A percentile compares a stretch with the other conserved stretches of the same genome.
phyloP scores from a whole-genome alignment of 2,888 invertebrate genomes.

The Drosophila bunnanda region DNA sequence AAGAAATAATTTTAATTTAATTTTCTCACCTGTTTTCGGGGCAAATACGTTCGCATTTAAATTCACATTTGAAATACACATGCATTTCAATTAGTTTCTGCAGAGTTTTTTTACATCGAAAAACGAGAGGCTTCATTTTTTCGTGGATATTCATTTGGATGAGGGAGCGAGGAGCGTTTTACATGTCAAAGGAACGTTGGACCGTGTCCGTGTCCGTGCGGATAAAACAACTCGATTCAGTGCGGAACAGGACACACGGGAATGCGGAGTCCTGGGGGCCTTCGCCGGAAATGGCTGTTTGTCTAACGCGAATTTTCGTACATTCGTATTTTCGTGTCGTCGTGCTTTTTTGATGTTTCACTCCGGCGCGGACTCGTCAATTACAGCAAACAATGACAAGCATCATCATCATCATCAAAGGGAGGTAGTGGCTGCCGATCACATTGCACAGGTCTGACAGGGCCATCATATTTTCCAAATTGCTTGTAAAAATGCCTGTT shows the following conservation, averaged over 20 bases:
- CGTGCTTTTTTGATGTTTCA: slow-evolving; percentile 40
- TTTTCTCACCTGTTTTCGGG: slow-evolving; percentile 66
- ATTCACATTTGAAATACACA: slow-evolving; percentile 66
- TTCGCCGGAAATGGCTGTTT: slow-evolving; percentile 26
- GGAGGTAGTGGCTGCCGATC: slow-evolving; percentile 17
- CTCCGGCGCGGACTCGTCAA: slow-evolving; percentile 47
- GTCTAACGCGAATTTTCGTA: slow-evolving; percentile 36
- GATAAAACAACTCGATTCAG: slow-evolving; percentile 46
- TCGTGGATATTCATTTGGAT: slow-evolving; percentile 40
- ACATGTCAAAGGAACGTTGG: slow-evolving; percentile 70
- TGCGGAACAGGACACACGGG: slow-evolving; percentile 11
- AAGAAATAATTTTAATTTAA: slow-evolving; percentile 61
- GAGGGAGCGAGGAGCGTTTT: slow-evolving; percentile 49
- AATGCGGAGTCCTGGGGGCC: slow-evolving; percentile 16
- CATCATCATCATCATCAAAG: slow-evolving; percentile 28
- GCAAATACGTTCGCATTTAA: slow-evolving; percentile 63
- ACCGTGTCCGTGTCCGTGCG: slow-evolving; percentile 41
- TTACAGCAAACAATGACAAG: slow-evolving; percentile 57
- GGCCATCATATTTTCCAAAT: slow-evolving; percentile 68
- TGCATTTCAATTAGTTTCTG: slow-evolving; percentile 69
- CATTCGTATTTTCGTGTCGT: slow-evolving; percentile 16
- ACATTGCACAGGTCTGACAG: slow-evolving; percentile 30
- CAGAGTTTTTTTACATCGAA: slow-evolving; percentile 29
- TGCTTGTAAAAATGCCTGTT: slow-evolving; percentile 74
- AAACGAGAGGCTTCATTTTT: slow-evolving; percentile 11